Evolutionary conservation across 2,113 vertebrate genomes (phyloP).

Genomic region (Ranitomeya imitator): DNA sequence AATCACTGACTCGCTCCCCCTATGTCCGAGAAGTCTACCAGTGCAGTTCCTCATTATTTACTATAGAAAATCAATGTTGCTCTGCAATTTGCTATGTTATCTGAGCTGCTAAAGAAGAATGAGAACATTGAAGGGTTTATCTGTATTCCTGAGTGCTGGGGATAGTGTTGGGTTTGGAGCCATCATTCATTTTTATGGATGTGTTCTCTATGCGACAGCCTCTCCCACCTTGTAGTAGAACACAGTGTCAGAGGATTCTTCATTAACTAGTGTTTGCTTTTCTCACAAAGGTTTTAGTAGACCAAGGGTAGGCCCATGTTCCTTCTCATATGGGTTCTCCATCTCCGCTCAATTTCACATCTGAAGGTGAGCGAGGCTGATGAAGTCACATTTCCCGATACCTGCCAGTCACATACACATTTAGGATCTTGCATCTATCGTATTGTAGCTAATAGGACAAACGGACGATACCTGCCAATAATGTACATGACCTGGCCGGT

Average conservation of each 20-base stretch:
- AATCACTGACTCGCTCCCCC: background rate
- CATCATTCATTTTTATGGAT: constrained; percentile 1
- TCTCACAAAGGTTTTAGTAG: background rate
- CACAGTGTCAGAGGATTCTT: background rate
- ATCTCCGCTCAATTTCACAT: no score
- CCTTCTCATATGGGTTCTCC: no score
- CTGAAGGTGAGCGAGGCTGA: no score
- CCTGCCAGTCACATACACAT: no score
- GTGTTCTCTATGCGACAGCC: background rate
- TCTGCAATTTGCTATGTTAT: background rate
- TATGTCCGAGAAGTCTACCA: background rate
- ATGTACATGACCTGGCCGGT: no score
- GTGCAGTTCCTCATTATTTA: background rate
- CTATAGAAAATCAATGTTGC: background rate
- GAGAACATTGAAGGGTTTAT: background rate
- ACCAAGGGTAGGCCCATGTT: background rate
- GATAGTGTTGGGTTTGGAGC: background rate
- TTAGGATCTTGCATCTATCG: no score
- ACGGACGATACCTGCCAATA: no score
- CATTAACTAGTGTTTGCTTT: background rate
- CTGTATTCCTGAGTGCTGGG: background rate
- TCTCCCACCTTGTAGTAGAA: background rate
- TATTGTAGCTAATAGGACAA: no score
- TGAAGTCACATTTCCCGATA: no score
- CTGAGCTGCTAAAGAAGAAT: background rate